Percentiles rank a stretch among this genome's conserved stretches.
Conservation (phyloP, 2,113 vertebrate genomes). For the Cynopterus brachyotis region DNA sequence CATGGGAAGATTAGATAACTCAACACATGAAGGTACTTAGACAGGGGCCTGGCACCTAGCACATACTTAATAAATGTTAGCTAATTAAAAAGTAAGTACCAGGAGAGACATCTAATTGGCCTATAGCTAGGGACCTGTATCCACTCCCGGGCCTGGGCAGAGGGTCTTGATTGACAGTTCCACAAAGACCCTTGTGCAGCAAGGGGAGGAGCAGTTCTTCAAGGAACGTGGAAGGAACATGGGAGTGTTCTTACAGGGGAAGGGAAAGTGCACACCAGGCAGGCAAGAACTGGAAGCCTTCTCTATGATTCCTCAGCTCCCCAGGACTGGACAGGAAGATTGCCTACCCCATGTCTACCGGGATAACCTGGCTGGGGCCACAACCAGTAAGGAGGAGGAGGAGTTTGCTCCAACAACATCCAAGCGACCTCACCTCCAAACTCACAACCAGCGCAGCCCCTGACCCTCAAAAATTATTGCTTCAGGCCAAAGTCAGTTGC, state of each 20-base stretch:
- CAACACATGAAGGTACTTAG: neutral
- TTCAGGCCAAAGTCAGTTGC: neutral
- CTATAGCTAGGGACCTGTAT: neutral
- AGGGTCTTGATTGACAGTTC: neutral
- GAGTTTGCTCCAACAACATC: neutral
- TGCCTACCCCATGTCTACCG: neutral
- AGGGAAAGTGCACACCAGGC: neutral
- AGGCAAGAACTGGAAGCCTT: neutral
- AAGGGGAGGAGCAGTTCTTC: neutral
- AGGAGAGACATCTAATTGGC: neutral
- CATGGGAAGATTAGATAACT: neutral
- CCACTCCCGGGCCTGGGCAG: neutral
- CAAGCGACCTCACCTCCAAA: neutral
- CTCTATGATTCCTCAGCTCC: neutral
- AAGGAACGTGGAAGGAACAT: neutral
- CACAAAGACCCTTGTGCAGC: neutral
- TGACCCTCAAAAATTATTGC: neutral
- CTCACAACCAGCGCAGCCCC: neutral
- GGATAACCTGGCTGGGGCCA: neutral
- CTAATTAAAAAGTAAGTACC: neutral
- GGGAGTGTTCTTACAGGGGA: neutral
- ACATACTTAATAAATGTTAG: neutral
- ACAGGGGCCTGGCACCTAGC: neutral
- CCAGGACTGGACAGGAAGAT: neutral
- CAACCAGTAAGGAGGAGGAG: neutral